Conservation (phyloP, 2,797 vertebrate genomes). For the Falco berigora region DNA sequence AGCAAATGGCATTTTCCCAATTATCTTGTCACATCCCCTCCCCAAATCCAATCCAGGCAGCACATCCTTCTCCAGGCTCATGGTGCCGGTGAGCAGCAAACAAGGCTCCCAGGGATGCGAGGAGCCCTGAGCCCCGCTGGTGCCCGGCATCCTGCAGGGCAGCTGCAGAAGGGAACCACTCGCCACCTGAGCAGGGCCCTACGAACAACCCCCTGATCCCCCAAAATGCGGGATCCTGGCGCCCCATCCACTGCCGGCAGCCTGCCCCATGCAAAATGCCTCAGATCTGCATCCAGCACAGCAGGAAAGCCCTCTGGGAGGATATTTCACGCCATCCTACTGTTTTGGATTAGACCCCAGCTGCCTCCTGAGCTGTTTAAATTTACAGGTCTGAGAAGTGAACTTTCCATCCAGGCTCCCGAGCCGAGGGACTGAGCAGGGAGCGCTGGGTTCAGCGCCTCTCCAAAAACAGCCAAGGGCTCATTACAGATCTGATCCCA, state of each 20-base stretch:
- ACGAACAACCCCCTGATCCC: not conserved
- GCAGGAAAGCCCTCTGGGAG: not conserved
- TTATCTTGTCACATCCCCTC: not conserved
- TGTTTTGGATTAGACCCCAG: conserved; percentile 1
- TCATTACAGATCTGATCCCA: not conserved
- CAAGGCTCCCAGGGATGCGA: not conserved
- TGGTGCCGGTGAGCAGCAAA: not conserved
- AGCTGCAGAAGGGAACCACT: not conserved
- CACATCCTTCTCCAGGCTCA: not conserved
- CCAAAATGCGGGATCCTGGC: not conserved
- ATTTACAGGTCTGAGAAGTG: not conserved
- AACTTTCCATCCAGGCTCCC: not conserved
- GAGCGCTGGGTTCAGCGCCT: not conserved
- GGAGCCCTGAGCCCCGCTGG: not conserved
- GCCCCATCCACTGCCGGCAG: not conserved
- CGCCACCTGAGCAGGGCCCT: not conserved
- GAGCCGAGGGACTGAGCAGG: not conserved
- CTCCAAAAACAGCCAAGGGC: not conserved
- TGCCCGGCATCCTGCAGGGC: not conserved
- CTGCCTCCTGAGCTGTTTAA: not conserved
- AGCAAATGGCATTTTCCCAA: not conserved
- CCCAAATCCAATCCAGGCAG: not conserved
- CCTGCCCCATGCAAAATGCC: not conserved
- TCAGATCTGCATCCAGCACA: not conserved
- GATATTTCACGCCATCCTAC: not conserved